Percentiles rank a stretch among this genome's conserved stretches.
Conservation (phyloP, 2,797 vertebrate genomes). For the Channa striata region DNA sequence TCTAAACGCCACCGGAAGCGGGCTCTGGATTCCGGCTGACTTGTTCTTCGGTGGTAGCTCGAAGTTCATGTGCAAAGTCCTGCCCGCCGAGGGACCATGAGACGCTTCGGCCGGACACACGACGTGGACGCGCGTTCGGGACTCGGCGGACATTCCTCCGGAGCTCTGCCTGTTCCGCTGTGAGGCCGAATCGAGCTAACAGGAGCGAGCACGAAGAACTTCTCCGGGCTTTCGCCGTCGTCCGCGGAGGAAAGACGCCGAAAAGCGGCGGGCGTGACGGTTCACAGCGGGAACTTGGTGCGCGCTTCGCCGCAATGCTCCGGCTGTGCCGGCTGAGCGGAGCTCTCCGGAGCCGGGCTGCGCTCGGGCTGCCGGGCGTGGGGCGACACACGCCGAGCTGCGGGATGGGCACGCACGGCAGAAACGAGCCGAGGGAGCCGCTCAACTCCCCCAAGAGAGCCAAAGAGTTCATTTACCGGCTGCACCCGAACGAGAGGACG, state of each 20-base stretch:
- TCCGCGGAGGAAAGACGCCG: background rate
- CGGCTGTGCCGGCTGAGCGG: constrained; percentile 33
- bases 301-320: constrained; percentile 46
- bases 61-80: constrained; percentile 38
- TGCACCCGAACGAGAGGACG: constrained; percentile 89
- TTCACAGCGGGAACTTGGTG: no score
- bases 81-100: constrained; percentile 32
- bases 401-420: constrained; percentile 87
- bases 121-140: background rate
- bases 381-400: constrained; percentile 56
- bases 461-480: constrained; percentile 93
- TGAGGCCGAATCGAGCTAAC: constrained; percentile 5
- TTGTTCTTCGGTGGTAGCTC: constrained; percentile 11
- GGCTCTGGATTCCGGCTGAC: background rate
- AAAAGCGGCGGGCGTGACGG: background rate
- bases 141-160: no score
- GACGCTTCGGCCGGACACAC: background rate
- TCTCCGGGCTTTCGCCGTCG: constrained; percentile 16
- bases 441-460: constrained; percentile 88
- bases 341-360: background rate
- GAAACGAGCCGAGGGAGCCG: constrained; percentile 90
- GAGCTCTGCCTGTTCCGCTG: background rate
- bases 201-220: constrained; percentile 31
- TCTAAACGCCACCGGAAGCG: constrained; percentile 28
- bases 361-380: constrained; percentile 5